Evolutionary conservation across 2,113 vertebrate genomes (phyloP).

Genomic region (Philantomba maxwellii): DNA sequence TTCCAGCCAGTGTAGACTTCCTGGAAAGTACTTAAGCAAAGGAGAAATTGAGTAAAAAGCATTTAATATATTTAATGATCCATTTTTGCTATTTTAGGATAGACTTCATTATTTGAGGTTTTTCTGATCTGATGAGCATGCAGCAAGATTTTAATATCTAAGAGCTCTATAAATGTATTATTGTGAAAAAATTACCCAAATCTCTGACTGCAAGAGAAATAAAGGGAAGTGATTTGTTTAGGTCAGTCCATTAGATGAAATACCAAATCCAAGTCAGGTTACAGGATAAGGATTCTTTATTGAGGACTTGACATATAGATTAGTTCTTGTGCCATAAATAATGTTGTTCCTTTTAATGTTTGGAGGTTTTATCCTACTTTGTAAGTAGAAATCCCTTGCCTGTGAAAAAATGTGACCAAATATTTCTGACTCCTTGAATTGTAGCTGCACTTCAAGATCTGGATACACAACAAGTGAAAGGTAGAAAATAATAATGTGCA

Average conservation of each 20-base stretch:
- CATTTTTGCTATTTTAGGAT: neutral
- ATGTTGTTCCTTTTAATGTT: neutral
- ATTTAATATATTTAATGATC: neutral
- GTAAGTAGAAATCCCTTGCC: neutral
- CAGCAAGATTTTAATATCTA: neutral
- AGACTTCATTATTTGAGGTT: neutral
- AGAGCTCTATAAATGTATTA: neutral
- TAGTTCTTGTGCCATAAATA: neutral
- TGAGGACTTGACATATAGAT: neutral
- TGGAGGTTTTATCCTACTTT: neutral
- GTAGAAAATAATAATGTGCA: neutral
- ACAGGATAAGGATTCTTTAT: neutral
- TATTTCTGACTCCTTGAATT: neutral
- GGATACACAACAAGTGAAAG: neutral
- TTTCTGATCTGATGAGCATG: neutral
- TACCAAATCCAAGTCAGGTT: neutral
- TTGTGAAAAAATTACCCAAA: neutral
- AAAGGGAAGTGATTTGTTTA: neutral
- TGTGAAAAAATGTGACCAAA: neutral
- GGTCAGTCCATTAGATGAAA: neutral
- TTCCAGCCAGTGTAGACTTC: neutral
- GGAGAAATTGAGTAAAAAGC: neutral
- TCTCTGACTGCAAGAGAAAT: neutral
- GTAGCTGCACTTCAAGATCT: neutral
- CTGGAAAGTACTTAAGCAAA: neutral